Conservation (phyloP, 2,888 invertebrate genomes). For the Polydesmus complanatus region DNA sequence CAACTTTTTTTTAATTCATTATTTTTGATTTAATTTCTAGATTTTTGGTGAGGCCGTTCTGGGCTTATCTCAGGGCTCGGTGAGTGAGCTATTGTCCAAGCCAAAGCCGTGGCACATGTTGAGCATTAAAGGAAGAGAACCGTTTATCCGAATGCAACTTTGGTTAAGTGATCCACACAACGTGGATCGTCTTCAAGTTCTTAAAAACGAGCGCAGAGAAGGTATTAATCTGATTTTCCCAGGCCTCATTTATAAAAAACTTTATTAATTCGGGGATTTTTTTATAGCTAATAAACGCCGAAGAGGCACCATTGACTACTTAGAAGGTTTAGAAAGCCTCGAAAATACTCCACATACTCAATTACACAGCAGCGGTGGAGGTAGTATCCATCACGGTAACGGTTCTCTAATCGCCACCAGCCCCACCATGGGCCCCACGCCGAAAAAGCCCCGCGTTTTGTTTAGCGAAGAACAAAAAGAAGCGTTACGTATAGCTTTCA, state of each 20-base stretch:
- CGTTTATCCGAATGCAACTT: conserved; percentile 88
- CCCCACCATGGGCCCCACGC: conserved; percentile 42
- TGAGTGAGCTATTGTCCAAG: conserved; percentile 90
- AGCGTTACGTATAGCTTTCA: conserved; percentile 81
- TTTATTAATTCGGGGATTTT: neutral
- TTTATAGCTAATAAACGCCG: conserved; percentile 65
- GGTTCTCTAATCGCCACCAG: conserved; percentile 37
- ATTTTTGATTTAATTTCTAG: conserved; percentile 33
- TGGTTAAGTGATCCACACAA: conserved; percentile 95
- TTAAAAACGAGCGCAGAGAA: conserved; percentile 75
- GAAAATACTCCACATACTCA: conserved; percentile 20
- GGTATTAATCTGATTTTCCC: conserved; percentile 19
- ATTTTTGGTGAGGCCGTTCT: conserved; percentile 96
- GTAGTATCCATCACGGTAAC: conserved; percentile 51
- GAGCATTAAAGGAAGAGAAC: conserved; percentile 92
- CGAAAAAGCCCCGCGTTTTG: conserved; percentile 80
- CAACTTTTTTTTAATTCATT: too few relatives aligned
- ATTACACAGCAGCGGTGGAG: neutral
- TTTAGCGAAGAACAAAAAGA: conserved; percentile 99
- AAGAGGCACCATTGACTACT: conserved; percentile 31
- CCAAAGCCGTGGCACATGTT: conserved; percentile 99
- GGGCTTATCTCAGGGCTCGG: conserved; percentile 90
- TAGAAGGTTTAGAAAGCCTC: conserved; percentile 37
- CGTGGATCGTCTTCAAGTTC: conserved; percentile 76
- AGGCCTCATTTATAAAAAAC: neutral